Evolutionary conservation across 1,140 invertebrate species (phyloP).

Genomic region (Aphis craccivora): DNA sequence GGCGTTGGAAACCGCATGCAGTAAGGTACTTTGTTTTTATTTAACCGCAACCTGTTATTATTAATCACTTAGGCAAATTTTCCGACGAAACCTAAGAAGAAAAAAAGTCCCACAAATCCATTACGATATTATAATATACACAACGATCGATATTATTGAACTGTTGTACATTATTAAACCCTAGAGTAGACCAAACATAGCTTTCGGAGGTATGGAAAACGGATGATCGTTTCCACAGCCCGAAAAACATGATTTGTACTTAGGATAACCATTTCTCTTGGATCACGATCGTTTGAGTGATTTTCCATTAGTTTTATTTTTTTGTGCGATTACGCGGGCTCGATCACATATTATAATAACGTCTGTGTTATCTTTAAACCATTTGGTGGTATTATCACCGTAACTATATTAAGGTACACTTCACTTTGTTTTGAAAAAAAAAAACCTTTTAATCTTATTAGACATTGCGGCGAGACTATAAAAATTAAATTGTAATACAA

Average conservation of each 20-base stretch:
- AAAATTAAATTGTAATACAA: neutral
- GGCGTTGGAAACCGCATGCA: neutral
- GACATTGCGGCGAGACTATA: neutral
- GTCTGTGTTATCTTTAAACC: neutral
- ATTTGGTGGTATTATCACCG: neutral
- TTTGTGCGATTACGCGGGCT: neutral
- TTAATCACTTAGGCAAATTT: neutral
- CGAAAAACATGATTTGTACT: neutral
- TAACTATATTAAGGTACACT: neutral
- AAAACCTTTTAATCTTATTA: slow-evolving; percentile 21
- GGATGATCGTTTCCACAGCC: neutral
- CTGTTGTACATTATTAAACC: neutral
- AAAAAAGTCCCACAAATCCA: neutral
- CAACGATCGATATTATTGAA: neutral
- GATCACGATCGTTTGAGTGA: neutral
- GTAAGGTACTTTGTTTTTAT: neutral
- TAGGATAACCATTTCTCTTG: neutral
- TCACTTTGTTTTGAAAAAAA: neutral
- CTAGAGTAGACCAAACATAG: neutral
- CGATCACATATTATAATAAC: neutral
- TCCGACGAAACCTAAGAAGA: neutral
- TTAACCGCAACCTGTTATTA: neutral
- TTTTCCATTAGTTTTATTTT: neutral
- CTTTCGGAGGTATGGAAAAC: neutral
- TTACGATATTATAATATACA: neutral